A percentile compares a stretch with the other conserved stretches of the same genome.
Conservation (phyloP, 2,797 vertebrate species). For the Oceanodroma leucorhoa region DNA sequence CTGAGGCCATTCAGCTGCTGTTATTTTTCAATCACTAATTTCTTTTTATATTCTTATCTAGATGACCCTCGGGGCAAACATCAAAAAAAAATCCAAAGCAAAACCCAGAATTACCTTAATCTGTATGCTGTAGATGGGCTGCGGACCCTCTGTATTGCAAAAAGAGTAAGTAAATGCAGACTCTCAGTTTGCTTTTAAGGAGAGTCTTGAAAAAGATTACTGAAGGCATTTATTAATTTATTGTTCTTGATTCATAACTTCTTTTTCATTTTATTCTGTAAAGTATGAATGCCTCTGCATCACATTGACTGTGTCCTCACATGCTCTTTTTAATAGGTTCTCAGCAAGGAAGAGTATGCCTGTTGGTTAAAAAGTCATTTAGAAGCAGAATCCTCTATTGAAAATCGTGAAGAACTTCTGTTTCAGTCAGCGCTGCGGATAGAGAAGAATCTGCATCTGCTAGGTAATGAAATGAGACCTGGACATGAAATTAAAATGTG, state of each 20-base stretch:
- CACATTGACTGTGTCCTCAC: slow-evolving; percentile 1
- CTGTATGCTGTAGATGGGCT: slow-evolving; percentile 92
- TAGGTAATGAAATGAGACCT: slow-evolving; percentile 79
- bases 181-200: background rate
- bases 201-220: slow-evolving; percentile 8
- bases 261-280: slow-evolving; percentile 7
- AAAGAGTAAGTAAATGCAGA: slow-evolving; percentile 83
- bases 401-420: slow-evolving; percentile 90
- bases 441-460: slow-evolving; percentile 92
- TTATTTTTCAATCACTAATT: slow-evolving; percentile 6
- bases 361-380: slow-evolving; percentile 91
- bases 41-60: slow-evolving; percentile 55
- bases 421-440: slow-evolving; percentile 90
- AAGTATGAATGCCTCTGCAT: background rate
- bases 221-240: slow-evolving; percentile 8
- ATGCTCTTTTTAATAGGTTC: slow-evolving; percentile 75
- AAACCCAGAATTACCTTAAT: slow-evolving; percentile 94
- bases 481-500: slow-evolving; percentile 8
- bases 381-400: slow-evolving; percentile 90
- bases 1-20: background rate
- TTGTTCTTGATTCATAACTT: slow-evolving; percentile 8
- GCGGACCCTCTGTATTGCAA: slow-evolving; percentile 95
- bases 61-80: slow-evolving; percentile 87
- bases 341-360: slow-evolving; percentile 92
- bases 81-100: slow-evolving; percentile 88